Conservation (phyloP, 1,140 invertebrate genomes). For the Pogonognathellus flavescens region DNA sequence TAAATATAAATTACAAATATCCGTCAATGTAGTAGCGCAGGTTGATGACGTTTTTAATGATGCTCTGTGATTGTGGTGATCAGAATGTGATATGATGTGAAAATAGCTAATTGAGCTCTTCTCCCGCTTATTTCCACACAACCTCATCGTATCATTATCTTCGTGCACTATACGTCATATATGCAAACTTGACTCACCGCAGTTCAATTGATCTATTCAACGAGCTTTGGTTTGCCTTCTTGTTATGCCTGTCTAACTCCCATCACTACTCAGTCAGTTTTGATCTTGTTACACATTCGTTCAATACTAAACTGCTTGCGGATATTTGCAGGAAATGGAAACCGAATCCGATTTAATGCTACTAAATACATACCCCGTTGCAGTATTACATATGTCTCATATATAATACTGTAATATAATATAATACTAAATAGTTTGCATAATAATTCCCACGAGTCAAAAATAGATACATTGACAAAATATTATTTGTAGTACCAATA, state of each 20-base stretch:
- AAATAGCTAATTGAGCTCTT: conserved; percentile 42
- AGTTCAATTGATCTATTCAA: conserved; percentile 48
- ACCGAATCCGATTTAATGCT: conserved; percentile 41
- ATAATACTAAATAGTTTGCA: too few species aligned
- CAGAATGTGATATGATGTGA: conserved; percentile 11
- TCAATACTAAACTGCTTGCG: not conserved
- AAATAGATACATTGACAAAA: too few species aligned
- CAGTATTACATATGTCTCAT: too few species aligned
- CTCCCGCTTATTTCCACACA: conserved; percentile 9
- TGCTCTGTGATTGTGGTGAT: conserved; percentile 17
- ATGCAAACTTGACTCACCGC: conserved; percentile 32
- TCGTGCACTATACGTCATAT: not conserved
- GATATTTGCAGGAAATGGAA: conserved; percentile 4
- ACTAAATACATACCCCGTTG: not conserved
- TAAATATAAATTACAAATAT: not conserved
- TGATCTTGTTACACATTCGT: not conserved
- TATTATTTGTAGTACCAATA: too few species aligned
- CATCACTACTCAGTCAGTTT: not conserved
- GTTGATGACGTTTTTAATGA: conserved; percentile 12
- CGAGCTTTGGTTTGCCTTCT: conserved; percentile 1
- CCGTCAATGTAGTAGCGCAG: not conserved
- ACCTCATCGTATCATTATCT: conserved; percentile 8
- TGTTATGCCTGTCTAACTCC: not conserved
- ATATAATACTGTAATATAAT: too few species aligned
- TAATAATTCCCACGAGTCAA: too few species aligned